A percentile compares a stretch with the other conserved stretches of the same genome.
phyloP scores from a whole-genome alignment of 2,888 invertebrate species.

The Leuctra nigra region DNA sequence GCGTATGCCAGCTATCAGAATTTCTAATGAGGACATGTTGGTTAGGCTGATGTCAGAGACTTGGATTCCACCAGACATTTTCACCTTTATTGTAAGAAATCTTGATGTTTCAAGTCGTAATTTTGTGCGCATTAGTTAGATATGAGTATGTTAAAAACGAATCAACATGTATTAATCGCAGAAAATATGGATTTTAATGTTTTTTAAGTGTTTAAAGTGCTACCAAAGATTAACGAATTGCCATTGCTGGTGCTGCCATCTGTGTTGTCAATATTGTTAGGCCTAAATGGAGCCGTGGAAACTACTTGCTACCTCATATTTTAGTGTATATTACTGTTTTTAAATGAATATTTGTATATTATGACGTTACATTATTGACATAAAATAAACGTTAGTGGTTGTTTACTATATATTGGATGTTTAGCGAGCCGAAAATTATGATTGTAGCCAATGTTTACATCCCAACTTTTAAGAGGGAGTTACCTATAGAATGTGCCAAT shows the following conservation, averaged over 20 bases:
- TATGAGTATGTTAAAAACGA: background rate
- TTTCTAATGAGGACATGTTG: slow-evolving; percentile 51
- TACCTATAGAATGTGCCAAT: slow-evolving; percentile 9
- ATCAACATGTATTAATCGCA: background rate
- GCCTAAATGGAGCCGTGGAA: slow-evolving; percentile 49
- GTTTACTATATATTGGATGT: background rate
- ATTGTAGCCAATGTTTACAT: slow-evolving; percentile 28
- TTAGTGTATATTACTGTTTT: slow-evolving; percentile 22
- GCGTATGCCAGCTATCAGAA: slow-evolving; percentile 39
- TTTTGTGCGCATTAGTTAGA: background rate
- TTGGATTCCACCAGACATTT: slow-evolving; percentile 25
- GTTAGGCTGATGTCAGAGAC: slow-evolving; percentile 43
- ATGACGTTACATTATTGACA: slow-evolving; percentile 10
- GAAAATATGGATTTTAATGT: background rate
- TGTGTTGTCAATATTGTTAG: slow-evolving; percentile 75
- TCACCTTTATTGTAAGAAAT: background rate
- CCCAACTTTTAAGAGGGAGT: slow-evolving; percentile 13
- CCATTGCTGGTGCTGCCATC: slow-evolving; percentile 63
- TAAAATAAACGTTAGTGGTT: slow-evolving; percentile 17
- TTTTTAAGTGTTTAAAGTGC: slow-evolving; percentile 24
- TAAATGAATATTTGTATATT: slow-evolving; percentile 9
- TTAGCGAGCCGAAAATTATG: background rate
- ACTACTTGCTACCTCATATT: slow-evolving; percentile 25
- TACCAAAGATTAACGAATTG: slow-evolving; percentile 31
- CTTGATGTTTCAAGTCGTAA: background rate